These are phyloP conservation scores for Argopecten irradians DNA, from an alignment of 1,140 invertebrate species.

Conservation along the genomic window DNA sequence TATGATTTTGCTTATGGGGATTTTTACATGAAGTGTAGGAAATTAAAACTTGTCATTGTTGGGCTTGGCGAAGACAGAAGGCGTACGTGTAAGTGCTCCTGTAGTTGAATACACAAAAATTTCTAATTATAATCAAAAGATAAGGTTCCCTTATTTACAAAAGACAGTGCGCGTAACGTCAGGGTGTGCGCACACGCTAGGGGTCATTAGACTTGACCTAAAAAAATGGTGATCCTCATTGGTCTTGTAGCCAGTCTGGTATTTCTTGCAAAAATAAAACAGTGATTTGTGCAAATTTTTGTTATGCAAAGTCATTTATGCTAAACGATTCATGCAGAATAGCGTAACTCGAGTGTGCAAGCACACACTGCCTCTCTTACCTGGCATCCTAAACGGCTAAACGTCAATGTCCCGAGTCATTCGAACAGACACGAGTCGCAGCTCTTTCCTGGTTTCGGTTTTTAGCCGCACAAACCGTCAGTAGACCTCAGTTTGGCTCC, in stretches of 20 bases:
- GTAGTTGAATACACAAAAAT: too few relatives aligned
- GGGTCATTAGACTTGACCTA: not conserved
- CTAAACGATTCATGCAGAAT: not conserved
- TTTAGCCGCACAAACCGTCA: not conserved
- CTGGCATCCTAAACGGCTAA: conserved; percentile 12
- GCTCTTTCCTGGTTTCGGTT: conserved; percentile 13
- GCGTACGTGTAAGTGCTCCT: too few relatives aligned
- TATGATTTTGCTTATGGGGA: too few relatives aligned
- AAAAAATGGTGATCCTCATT: conserved; percentile 9
- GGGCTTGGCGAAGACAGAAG: too few relatives aligned
- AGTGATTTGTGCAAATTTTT: not conserved
- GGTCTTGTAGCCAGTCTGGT: not conserved
- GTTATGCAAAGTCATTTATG: not conserved
- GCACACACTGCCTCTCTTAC: not conserved
- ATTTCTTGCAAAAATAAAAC: not conserved
- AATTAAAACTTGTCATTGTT: too few relatives aligned
- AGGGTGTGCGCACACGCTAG: not conserved
- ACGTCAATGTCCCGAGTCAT: not conserved
- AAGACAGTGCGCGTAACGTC: not conserved
- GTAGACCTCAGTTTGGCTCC: not conserved
- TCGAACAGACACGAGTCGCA: conserved; percentile 1
- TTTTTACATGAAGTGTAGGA: too few relatives aligned
- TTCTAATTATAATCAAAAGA: too few relatives aligned
- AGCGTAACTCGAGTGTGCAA: conserved; percentile 5
- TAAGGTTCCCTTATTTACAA: too few relatives aligned